Conservation (phyloP, 1,140 invertebrate genomes). For the Medauroidea extradentata region DNA sequence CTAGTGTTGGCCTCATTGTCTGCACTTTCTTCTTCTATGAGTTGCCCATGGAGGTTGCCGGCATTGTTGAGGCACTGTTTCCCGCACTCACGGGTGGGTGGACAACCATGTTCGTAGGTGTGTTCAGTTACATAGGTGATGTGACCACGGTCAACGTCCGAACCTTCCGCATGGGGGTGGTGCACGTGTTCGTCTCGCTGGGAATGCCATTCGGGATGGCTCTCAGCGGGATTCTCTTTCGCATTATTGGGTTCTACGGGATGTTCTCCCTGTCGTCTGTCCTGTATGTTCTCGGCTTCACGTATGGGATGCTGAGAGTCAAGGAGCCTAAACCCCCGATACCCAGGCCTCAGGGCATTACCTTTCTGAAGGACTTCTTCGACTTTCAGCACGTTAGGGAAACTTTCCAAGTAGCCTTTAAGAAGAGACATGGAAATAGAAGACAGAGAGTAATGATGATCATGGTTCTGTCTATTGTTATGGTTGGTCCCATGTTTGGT, state of each 20-base stretch:
- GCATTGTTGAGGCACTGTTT: constrained; percentile 64
- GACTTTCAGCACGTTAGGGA: no score
- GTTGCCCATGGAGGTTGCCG: constrained; percentile 67
- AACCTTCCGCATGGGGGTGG: constrained; percentile 75
- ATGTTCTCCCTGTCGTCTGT: constrained; percentile 68
- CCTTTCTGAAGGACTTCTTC: no score
- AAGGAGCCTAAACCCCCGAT: background rate
- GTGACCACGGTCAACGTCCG: constrained; percentile 74
- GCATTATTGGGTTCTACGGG: constrained; percentile 73
- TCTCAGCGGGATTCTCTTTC: constrained; percentile 62
- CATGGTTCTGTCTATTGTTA: no score
- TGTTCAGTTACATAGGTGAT: constrained; percentile 85
- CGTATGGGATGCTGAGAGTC: constrained; percentile 55
- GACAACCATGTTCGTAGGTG: constrained; percentile 84
- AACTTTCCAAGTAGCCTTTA: no score
- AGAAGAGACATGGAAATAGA: no score
- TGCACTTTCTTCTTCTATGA: constrained; percentile 73
- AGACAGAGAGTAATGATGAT: no score
- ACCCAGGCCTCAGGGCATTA: no score
- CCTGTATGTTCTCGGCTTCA: constrained; percentile 65
- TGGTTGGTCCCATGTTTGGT: no score
- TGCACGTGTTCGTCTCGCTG: constrained; percentile 75
- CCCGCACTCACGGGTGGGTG: constrained; percentile 76
- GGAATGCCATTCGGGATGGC: constrained; percentile 75
- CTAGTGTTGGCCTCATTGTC: constrained; percentile 68